These are phyloP conservation scores for Limulus polyphemus DNA, from an alignment of 2,888 invertebrate species.

Conservation along the genomic window DNA sequence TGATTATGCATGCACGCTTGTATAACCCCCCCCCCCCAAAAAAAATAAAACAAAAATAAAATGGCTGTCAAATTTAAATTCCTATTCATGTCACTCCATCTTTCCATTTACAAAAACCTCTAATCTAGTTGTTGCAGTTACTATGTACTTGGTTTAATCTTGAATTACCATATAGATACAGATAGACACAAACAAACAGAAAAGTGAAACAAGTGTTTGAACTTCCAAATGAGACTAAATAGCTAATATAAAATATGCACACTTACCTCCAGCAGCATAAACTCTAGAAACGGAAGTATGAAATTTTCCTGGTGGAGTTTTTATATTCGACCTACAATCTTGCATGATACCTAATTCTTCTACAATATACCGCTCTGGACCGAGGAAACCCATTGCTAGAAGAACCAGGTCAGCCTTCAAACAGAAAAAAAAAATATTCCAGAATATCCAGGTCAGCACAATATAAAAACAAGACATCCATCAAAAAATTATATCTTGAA, in stretches of 20 bases:
- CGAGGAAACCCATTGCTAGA: slow-evolving; percentile 96
- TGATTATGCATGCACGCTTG: too few relatives aligned
- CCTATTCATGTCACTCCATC: too few relatives aligned
- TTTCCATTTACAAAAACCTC: too few relatives aligned
- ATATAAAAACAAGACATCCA: too few relatives aligned
- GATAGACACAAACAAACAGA: background rate
- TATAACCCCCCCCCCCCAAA: too few relatives aligned
- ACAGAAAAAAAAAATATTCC: background rate
- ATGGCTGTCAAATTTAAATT: too few relatives aligned
- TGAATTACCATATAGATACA: background rate
- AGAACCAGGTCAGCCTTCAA: slow-evolving; percentile 67
- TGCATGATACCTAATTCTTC: slow-evolving; percentile 61
- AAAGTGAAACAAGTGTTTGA: background rate
- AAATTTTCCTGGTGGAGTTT: slow-evolving; percentile 63
- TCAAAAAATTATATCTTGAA: too few relatives aligned
- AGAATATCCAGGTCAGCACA: too few relatives aligned
- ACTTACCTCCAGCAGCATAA: slow-evolving; percentile 86
- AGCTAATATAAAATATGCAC: background rate
- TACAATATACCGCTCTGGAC: slow-evolving; percentile 81
- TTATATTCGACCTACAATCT: slow-evolving; percentile 85
- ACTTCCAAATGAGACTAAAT: background rate
- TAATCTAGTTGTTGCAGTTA: too few relatives aligned
- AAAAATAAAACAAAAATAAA: too few relatives aligned
- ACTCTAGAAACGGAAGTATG: slow-evolving; percentile 66
- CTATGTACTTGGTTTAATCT: background rate